phyloP scores from a whole-genome alignment of 2,888 invertebrate species.

The Drosophila siamana region DNA sequence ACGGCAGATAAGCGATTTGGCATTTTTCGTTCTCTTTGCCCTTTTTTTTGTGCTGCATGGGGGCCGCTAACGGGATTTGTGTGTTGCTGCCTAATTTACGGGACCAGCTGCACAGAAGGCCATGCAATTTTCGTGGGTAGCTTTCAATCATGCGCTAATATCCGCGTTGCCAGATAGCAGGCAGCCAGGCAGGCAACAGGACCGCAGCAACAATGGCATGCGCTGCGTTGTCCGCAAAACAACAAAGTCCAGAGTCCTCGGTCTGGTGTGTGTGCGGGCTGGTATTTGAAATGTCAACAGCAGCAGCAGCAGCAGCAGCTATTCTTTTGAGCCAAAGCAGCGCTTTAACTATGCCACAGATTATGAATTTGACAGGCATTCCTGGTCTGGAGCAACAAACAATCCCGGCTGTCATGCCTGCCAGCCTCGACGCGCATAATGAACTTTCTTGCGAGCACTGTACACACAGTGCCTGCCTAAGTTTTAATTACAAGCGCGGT shows the following conservation, averaged over 20 bases:
- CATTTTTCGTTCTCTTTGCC: too few relatives aligned
- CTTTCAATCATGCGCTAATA: slow-evolving; percentile 78
- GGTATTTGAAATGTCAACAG: slow-evolving; percentile 27
- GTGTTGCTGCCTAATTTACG: slow-evolving; percentile 42
- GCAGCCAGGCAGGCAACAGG: slow-evolving; percentile 1
- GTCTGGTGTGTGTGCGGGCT: slow-evolving; percentile 19
- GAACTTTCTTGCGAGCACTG: slow-evolving; percentile 64
- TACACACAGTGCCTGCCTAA: slow-evolving; percentile 50
- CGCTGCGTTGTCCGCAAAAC: slow-evolving; percentile 25
- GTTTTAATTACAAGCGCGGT: slow-evolving; percentile 77
- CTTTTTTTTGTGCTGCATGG: slow-evolving; percentile 37
- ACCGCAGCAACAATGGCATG: slow-evolving; percentile 32
- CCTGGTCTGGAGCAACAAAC: slow-evolving; percentile 9
- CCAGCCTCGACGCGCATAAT: slow-evolving; percentile 54
- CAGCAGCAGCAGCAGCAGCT: slow-evolving; percentile 72
- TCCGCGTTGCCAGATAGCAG: slow-evolving; percentile 37
- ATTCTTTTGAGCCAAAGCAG: slow-evolving; percentile 68
- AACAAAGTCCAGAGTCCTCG: too few relatives aligned
- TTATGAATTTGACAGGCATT: slow-evolving; percentile 75
- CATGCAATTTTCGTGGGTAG: slow-evolving; percentile 53
- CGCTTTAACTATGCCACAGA: slow-evolving; percentile 59
- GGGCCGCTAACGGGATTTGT: slow-evolving; percentile 36
- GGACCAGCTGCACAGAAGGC: slow-evolving; percentile 61
- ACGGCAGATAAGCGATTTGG: slow-evolving; percentile 36
- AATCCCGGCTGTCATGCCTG: slow-evolving; percentile 10